Evolutionary conservation across 2,113 vertebrate species (phyloP), one percentile per base, ranked within the genome.

Genomic region (Nothoprocta perdicaria): DNA sequence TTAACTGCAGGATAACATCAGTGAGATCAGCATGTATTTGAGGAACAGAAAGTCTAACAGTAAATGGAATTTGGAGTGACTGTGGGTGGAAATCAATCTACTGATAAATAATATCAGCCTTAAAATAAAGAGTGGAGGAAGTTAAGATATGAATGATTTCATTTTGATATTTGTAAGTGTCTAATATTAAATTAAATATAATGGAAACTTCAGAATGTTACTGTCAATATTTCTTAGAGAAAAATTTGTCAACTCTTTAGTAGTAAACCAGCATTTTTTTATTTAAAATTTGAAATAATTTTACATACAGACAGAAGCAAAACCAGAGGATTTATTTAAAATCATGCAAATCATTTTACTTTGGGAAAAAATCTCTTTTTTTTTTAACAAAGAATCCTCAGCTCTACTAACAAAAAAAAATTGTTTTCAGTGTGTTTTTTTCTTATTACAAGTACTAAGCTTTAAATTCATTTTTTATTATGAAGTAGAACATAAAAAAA

Each of bases 351-450:
- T 26, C 14, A 50, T 81, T 78, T 80, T 40, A 60, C n/a, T 86
- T 80, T 67, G 3, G 3, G 78, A 75, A 86, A 67, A 26, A 77
- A 3, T 27, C 33, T 58, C 5, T 65, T 61, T 2, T 61, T 2
- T 80, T 89, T 35, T 35, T 35, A 1, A 12, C 3, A 52, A 73
- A 15, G 18, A 53, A 18, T 80, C 17, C 6, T 72, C 31, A 60
- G 5, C 2, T 14, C 1, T 72, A 31, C 6, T 5, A 48, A 48
- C 5, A 33, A 63, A 63, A 2, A 3, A 29, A 1, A 2, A 2
- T 45, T 40, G 2, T 38, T 79, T 41, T 41, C 6, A 66, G 76
- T 77, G 3, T 1, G 23, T 65, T 87, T 82, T 55, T 29, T 85
- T 43, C 7, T 3, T 84, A 9, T 66, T 79, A 3, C 6, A 85